Conservation (phyloP, 2,888 invertebrate genomes). For the Troides oblongomaculatus region DNA sequence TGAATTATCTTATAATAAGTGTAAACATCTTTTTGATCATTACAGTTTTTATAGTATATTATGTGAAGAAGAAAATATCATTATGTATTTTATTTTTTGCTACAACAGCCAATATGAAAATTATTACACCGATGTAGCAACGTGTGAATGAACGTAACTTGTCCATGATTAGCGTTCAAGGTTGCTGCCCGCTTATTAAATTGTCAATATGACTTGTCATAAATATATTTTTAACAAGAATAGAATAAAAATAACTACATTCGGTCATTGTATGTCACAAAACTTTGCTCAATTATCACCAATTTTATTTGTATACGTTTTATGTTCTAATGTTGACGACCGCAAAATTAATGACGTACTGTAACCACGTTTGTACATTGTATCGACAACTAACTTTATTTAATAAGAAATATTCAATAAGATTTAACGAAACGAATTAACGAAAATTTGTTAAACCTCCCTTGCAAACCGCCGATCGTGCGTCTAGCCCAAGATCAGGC, state of each 20-base stretch:
- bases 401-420: not conserved
- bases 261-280: slow-evolving; percentile 5
- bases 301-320: slow-evolving; percentile 1
- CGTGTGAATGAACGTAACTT: slow-evolving; percentile 10
- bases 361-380: not conserved
- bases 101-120: not conserved
- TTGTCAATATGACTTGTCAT: not conserved
- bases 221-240: slow-evolving; percentile 10
- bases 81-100: not conserved
- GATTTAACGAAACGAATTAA: too few species aligned
- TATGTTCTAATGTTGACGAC: not conserved
- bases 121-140: not conserved
- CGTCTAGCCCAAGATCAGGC: too few species aligned
- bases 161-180: not conserved
- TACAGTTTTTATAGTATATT: not conserved
- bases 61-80: not conserved
- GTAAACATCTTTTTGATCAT: not conserved
- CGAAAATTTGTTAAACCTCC: too few species aligned
- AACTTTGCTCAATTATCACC: slow-evolving; percentile 8
- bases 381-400: not conserved
- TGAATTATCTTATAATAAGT: not conserved
- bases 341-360: not conserved
- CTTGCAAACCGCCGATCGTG: too few species aligned
- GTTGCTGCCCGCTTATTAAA: not conserved
- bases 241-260: slow-evolving; percentile 12